Base-by-base conservation (phyloP, 2,888 invertebrate genomes). In the Rhamphomyia laevipes region DNA sequence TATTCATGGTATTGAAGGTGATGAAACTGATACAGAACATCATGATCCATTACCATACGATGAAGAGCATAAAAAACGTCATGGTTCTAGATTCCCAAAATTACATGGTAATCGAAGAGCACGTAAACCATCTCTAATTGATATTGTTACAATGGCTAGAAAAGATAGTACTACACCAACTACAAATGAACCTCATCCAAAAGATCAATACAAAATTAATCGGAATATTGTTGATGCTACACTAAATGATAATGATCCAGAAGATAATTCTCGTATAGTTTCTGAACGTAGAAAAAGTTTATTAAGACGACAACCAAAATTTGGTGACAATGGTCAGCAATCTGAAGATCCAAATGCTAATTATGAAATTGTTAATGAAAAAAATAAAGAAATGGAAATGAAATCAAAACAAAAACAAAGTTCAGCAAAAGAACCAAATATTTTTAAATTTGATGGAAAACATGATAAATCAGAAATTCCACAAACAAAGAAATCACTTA, bases 1-100 rank as follows among this genome's bases (percentile, higher is more conserved):
- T 12, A 66, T 56, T 4, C 68, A 61, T 55, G 63, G 58, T 53
- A 64, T 71, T 37, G 70, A 69, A 21, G 71, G 73, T 47, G 82
- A 80, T 53, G 81, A 78, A 63, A 82, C 82, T 1, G 84, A 84
- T 56, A 82, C 79, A 1, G 82, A 82, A 56, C 82, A 82, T 63
- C 82, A 82, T 55, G 84, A 84, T 61, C 77, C 79, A 1, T 63
- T 84, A 52, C 82, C 83, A 1, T 81, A 77, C 59, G 84, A 78
- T 55, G 63, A 69, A 48, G 68, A 69, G 47, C 61, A 61, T 23
- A 64, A 63, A 43, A 62, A 59, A 46, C 56, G 59, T 7, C 58
- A 62, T 15, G 62, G 63, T 0, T 48, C 62, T 15, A 38, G 35
- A 17, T 21, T 43, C 1, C 60, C 63, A 13, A 66, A 61, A 44